A percentile compares a stretch with the other conserved stretches of the same genome.
Evolutionary conservation across 2,797 vertebrate genomes (phyloP).

Genomic region (Acanthornis magna): DNA sequence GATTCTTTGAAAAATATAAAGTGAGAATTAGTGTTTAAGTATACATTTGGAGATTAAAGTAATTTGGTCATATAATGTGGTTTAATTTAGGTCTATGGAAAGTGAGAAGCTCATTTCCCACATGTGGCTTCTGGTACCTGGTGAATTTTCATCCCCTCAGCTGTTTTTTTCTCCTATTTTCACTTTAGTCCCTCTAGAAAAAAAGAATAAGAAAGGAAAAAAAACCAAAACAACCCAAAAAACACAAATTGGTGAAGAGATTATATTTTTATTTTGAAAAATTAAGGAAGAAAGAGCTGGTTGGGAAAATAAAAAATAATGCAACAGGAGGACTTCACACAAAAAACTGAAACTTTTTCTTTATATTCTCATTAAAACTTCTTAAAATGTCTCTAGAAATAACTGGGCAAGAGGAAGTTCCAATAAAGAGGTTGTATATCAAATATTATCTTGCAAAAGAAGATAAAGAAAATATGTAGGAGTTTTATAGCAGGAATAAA

Average conservation of each 20-base stretch:
- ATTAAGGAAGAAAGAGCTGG: fast-evolving
- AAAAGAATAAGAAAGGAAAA: not conserved
- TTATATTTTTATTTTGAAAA: not conserved
- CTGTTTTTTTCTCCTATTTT: not conserved
- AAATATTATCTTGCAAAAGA: not conserved
- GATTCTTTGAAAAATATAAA: not conserved
- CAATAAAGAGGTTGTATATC: not conserved
- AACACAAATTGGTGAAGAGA: not conserved
- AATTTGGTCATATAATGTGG: not conserved
- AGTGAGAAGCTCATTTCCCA: not conserved
- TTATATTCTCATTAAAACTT: not conserved
- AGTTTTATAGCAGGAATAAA: not conserved
- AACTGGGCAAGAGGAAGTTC: not conserved
- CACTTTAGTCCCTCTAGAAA: not conserved
- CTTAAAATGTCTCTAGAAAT: not conserved
- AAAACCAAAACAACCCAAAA: fast-evolving
- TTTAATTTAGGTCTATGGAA: not conserved
- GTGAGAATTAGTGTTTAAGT: not conserved
- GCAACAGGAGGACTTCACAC: fast-evolving
- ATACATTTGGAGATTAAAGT: not conserved
- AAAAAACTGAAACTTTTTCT: not conserved
- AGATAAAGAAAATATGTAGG: not conserved
- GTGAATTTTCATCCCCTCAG: not conserved
- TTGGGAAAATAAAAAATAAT: not conserved
- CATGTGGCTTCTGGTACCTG: fast-evolving